These are phyloP conservation scores for Rhagonycha lutea DNA, from an alignment of 2,888 invertebrate species.

Conservation along the genomic window DNA sequence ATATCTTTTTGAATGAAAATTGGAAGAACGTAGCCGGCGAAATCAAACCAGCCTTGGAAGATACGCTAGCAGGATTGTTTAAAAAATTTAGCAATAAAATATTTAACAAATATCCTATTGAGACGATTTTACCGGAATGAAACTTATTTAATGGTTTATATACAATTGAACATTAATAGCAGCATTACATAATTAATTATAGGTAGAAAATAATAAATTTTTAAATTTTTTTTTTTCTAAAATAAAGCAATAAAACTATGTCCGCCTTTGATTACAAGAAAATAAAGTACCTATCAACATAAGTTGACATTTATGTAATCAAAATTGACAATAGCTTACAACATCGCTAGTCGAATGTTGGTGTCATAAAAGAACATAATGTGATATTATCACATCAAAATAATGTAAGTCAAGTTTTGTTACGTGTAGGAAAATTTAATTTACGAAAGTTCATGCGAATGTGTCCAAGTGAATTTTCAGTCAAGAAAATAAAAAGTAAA, in stretches of 20 bases:
- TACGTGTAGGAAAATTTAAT: too few relatives aligned
- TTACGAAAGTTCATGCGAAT: too few relatives aligned
- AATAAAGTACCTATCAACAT: not conserved
- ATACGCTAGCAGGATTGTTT: slow-evolving; percentile 62
- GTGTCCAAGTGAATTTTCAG: too few relatives aligned
- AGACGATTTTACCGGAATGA: slow-evolving; percentile 57
- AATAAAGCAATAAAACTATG: not conserved
- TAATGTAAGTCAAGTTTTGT: not conserved
- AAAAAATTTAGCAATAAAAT: slow-evolving; percentile 64
- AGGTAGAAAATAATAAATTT: not conserved
- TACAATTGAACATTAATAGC: not conserved
- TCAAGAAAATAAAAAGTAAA: too few relatives aligned
- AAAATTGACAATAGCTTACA: not conserved
- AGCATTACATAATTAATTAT: not conserved
- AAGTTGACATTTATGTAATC: not conserved
- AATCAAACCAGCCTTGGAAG: slow-evolving; percentile 71
- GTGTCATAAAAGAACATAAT: not conserved
- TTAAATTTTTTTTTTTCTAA: not conserved
- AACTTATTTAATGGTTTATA: not conserved
- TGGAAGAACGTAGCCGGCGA: slow-evolving; percentile 74
- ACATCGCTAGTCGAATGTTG: not conserved
- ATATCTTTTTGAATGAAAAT: slow-evolving; percentile 76
- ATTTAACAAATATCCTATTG: slow-evolving; percentile 62
- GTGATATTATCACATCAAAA: not conserved
- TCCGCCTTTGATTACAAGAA: not conserved